Conservation (phyloP, 64 coral and sea anemone genomes). For the Stichodactyla mertensii region DNA sequence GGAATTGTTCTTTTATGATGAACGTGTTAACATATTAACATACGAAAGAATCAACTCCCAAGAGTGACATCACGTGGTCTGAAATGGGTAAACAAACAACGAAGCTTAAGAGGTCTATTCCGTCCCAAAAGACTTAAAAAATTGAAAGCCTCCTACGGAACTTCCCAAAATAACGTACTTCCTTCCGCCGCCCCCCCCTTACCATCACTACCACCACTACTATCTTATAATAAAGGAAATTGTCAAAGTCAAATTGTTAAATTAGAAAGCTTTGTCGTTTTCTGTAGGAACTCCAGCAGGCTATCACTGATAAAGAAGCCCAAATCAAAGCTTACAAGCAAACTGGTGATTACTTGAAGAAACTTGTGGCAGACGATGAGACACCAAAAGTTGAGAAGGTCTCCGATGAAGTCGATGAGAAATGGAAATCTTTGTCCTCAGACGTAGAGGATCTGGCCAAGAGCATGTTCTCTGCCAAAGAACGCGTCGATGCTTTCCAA, state of each 20-base stretch:
- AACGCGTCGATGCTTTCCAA: constrained; percentile 62
- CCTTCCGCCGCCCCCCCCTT: neutral
- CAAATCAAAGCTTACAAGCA: constrained; percentile 40
- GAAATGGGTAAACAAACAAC: too few species aligned
- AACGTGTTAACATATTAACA: too few species aligned
- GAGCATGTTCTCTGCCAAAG: constrained; percentile 72
- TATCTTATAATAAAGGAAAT: too few species aligned
- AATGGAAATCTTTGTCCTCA: constrained; percentile 45
- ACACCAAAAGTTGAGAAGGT: constrained; percentile 47
- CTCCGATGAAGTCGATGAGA: constrained; percentile 54
- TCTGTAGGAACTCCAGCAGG: constrained; percentile 79
- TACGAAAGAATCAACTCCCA: too few species aligned
- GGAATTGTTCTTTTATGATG: too few species aligned
- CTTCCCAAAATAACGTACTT: neutral
- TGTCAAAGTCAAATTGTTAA: too few species aligned
- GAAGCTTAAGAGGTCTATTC: too few species aligned
- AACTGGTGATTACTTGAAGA: constrained; percentile 59
- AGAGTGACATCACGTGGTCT: too few species aligned
- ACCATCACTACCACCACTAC: too few species aligned
- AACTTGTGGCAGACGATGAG: constrained; percentile 55
- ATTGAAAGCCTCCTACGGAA: too few species aligned
- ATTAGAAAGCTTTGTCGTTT: neutral
- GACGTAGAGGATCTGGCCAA: constrained; percentile 60
- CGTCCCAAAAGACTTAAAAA: too few species aligned
- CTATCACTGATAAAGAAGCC: constrained; percentile 71